A percentile compares a stretch with the other conserved stretches of the same genome.
These are phyloP conservation scores for Lucilia cuprina DNA, from an alignment of 1,140 invertebrate genomes.

Conservation along the genomic window DNA sequence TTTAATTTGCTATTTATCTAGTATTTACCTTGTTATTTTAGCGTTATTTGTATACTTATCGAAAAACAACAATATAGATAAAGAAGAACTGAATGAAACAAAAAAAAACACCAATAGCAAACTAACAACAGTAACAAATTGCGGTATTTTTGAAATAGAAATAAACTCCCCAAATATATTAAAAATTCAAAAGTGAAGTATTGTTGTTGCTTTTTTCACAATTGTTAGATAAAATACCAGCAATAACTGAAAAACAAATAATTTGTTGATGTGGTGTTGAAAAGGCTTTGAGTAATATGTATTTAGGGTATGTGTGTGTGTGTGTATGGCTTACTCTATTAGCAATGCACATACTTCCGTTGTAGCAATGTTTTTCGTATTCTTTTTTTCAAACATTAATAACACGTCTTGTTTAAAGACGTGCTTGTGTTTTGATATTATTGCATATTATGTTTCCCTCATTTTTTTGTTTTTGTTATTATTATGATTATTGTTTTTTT, in stretches of 20 bases:
- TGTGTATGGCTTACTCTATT: not conserved
- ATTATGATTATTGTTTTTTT: not conserved
- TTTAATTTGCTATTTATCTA: not conserved
- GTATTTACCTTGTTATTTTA: not conserved
- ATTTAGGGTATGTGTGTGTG: not conserved
- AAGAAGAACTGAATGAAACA: not conserved
- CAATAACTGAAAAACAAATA: not conserved
- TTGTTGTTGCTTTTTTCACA: too few relatives aligned
- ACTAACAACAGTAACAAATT: too few relatives aligned
- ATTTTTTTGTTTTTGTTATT: not conserved
- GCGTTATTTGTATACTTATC: not conserved
- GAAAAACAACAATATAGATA: not conserved
- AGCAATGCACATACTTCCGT: not conserved
- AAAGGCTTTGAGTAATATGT: not conserved
- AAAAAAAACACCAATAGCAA: not conserved
- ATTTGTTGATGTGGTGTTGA: not conserved
- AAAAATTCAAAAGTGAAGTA: too few relatives aligned
- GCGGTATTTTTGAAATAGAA: too few relatives aligned
- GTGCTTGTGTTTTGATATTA: constrained; percentile 4
- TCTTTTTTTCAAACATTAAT: not conserved
- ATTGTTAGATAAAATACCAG: too few relatives aligned
- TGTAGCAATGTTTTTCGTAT: not conserved
- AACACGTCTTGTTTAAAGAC: constrained; percentile 17
- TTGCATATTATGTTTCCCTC: not conserved
- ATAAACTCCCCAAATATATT: too few relatives aligned